Base-by-base conservation (phyloP, 2,797 vertebrate species). In the Sciurus carolinensis region DNA sequence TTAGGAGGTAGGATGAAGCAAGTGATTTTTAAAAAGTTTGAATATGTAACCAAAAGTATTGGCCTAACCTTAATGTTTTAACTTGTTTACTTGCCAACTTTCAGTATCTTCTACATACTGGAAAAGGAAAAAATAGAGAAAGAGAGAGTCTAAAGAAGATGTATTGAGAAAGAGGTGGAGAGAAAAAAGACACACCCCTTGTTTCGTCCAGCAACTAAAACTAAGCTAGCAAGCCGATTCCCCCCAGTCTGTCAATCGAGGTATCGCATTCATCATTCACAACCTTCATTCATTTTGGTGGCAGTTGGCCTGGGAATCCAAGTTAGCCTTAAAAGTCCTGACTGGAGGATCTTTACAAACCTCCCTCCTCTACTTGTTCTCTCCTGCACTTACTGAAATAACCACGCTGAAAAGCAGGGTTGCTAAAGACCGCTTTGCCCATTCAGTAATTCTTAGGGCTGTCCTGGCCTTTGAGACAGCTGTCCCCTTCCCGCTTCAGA, bases 391-490 rank as follows among this genome's bases (percentile, higher is more conserved):
- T 89, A 66, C 71, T 95, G 62, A 69, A 95, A 44, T 22, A 91
- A 95, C 79, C 90, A 88, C 57, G 17, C 86, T 96, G 85, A 97
- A 98, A 98, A 98, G 88, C 96, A 28, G 57, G 20, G 85, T 87
- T 69, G 76, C 97, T 93, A 90, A 96, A 85, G 59, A 62, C 89
- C 96, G 94, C 57, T 97, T 87, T 87, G 81, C 54, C 90, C 90
- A 96, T 95, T 93, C 88, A 96, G 93, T 96, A 77, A 97, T 95
- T 95, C 97, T 96, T 88, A 81, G 92, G 67, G 92, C 96, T 83
- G 86, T 66, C 95, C 85, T 90, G 95, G 91, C 90, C 93, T 98
- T 96, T 94, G 96, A 98, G 96, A 82, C 84, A 79, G 42, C 80
- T 85, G 71, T 90, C 90, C 82, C 11, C 5, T 96, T 84, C 90